Percentiles rank a stretch among this genome's conserved stretches.
These are phyloP conservation scores for Synanceia verrucosa DNA, from an alignment of 2,797 vertebrate species.

Conservation along the genomic window DNA sequence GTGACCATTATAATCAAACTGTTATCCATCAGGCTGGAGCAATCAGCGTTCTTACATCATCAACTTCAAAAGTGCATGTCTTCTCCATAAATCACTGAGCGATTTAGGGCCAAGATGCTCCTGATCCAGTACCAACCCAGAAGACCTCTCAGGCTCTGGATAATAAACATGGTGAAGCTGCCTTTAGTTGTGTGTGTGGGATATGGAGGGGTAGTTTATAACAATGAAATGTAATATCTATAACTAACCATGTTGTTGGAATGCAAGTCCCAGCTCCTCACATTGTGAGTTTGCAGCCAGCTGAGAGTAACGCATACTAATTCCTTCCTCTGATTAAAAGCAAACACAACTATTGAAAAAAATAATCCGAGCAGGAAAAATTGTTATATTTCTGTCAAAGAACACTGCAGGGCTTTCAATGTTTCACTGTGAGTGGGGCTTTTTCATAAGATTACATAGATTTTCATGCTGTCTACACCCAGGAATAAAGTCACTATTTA, in stretches of 20 bases:
- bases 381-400: conserved; percentile 31
- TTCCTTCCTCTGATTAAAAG: conserved; percentile 71
- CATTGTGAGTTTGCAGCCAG: conserved; percentile 49
- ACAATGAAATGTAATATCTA: conserved; percentile 14
- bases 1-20: too few relatives aligned
- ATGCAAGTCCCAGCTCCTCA: conserved; percentile 39
- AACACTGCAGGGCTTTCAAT: conserved; percentile 24
- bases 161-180: background rate
- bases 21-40: too few relatives aligned
- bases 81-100: background rate
- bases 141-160: background rate
- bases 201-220: background rate
- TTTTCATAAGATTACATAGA: conserved; percentile 35
- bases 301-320: conserved; percentile 63
- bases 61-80: background rate
- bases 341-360: conserved; percentile 64
- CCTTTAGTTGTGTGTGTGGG: background rate
- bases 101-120: background rate
- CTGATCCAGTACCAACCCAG: background rate
- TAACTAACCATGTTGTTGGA: conserved; percentile 23
- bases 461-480: conserved; percentile 27
- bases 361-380: conserved; percentile 25
- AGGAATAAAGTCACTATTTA: conserved; percentile 51
- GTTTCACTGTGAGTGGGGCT: conserved; percentile 13
- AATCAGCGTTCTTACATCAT: background rate